Percentiles rank a stretch among this genome's conserved stretches.
These are phyloP conservation scores for Cantharis nigra DNA, from an alignment of 2,888 invertebrate species.

Conservation along the genomic window DNA sequence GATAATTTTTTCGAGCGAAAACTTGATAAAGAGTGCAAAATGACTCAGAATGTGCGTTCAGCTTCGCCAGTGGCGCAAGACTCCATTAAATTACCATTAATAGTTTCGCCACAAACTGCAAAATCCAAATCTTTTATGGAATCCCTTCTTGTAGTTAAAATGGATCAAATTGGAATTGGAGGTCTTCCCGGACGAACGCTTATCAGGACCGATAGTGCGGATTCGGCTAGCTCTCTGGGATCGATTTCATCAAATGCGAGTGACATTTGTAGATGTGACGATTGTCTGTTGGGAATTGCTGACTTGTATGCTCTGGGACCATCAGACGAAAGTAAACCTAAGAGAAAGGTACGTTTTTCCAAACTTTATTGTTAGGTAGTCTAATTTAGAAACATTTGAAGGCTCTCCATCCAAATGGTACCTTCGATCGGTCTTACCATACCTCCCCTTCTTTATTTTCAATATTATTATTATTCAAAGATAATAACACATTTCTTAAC, in stretches of 20 bases:
- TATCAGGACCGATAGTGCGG: constrained; percentile 76
- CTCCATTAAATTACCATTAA: constrained; percentile 1
- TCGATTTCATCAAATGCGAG: constrained; percentile 71
- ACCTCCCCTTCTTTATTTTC: too few relatives aligned
- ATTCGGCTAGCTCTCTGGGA: constrained; percentile 64
- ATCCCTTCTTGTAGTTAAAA: constrained; percentile 77
- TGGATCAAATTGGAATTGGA: constrained; percentile 68
- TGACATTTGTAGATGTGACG: constrained; percentile 82
- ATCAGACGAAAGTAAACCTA: constrained; percentile 56
- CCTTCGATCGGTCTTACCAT: background rate
- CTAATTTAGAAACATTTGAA: too few relatives aligned
- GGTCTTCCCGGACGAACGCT: constrained; percentile 57
- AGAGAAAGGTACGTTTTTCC: constrained; percentile 65
- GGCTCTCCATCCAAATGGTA: background rate
- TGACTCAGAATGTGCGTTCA: constrained; percentile 23
- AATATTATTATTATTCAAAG: too few relatives aligned
- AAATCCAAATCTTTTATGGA: constrained; percentile 81
- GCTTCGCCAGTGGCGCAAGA: constrained; percentile 11
- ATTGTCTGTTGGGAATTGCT: constrained; percentile 80
- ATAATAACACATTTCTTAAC: background rate
- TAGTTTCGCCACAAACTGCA: constrained; percentile 54
- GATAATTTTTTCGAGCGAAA: background rate
- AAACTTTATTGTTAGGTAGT: background rate
- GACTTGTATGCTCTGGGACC: constrained; percentile 70
- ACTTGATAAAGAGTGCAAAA: background rate